phyloP scores from a whole-genome alignment of 1,140 invertebrate genomes.

The Pseudomyrmex sp. region DNA sequence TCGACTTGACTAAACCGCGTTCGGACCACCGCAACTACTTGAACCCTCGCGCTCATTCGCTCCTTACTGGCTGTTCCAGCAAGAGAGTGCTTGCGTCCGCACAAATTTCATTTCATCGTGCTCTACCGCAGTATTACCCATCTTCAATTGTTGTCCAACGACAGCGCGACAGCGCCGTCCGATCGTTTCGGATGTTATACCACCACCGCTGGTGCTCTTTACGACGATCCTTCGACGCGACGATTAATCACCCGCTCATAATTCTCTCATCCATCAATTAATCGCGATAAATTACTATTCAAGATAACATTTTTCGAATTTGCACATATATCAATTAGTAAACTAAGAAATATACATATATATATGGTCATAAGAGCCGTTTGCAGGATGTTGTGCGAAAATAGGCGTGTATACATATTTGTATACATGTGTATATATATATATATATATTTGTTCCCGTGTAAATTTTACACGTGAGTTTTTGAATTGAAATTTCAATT shows the following conservation, averaged over 20 bases:
- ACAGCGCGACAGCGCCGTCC: neutral
- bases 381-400: no score
- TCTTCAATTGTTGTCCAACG: conserved; percentile 1
- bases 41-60: conserved; percentile 7
- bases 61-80: conserved; percentile 11
- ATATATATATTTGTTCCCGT: no score
- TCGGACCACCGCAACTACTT: conserved; percentile 20
- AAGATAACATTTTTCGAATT: neutral
- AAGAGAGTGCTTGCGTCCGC: neutral
- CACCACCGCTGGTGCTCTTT: neutral
- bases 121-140: neutral
- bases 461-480: no score
- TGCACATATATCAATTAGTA: neutral
- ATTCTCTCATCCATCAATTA: neutral
- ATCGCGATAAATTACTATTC: conserved; percentile 3
- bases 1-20: conserved; percentile 38
- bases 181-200: no score
- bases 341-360: no score
- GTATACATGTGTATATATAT: no score
- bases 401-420: no score
- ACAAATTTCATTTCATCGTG: neutral
- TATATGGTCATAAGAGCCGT: no score
- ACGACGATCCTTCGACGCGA: neutral
- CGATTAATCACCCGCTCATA: neutral
- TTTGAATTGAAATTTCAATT: no score